phyloP scores from a whole-genome alignment of 1,140 invertebrate genomes.

The Acromyrmex echinatior region DNA sequence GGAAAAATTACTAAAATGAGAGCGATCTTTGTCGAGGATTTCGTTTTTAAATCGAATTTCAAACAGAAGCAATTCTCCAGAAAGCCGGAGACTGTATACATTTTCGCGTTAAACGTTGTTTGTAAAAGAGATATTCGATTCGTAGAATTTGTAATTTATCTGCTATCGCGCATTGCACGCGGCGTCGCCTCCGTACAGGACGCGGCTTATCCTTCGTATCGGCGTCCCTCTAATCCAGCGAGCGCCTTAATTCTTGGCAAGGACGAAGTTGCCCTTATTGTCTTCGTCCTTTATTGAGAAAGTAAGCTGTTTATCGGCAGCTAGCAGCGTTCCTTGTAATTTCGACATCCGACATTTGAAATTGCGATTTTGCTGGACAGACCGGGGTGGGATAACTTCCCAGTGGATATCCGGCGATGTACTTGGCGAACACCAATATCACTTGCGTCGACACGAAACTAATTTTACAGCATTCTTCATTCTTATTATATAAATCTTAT shows the following conservation, averaged over 20 bases:
- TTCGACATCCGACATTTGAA: conserved; percentile 58
- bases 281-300: conserved; percentile 73
- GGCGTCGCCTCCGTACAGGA: conserved; percentile 37
- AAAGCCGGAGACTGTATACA: conserved; percentile 15
- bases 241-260: conserved; percentile 56
- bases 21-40: conserved; percentile 8
- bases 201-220: conserved; percentile 60
- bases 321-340: conserved; percentile 67
- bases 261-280: conserved; percentile 66
- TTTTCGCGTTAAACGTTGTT: conserved; percentile 42
- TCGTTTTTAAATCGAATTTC: conserved; percentile 7
- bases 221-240: conserved; percentile 56
- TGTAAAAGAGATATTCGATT: conserved; percentile 56
- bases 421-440: conserved; percentile 24
- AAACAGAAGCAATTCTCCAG: conserved; percentile 13
- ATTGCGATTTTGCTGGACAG: conserved; percentile 58
- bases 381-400: conserved; percentile 15
- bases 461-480: conserved; percentile 36
- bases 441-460: conserved; percentile 11
- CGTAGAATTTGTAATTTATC: conserved; percentile 63
- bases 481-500: conserved; percentile 16
- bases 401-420: conserved; percentile 19
- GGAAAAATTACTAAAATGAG: conserved; percentile 16
- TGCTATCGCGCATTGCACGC: conserved; percentile 56
- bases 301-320: conserved; percentile 78